These are phyloP conservation scores for Erinaceus europaeus DNA, from an alignment of 2,113 vertebrate genomes.

Conservation along the genomic window DNA sequence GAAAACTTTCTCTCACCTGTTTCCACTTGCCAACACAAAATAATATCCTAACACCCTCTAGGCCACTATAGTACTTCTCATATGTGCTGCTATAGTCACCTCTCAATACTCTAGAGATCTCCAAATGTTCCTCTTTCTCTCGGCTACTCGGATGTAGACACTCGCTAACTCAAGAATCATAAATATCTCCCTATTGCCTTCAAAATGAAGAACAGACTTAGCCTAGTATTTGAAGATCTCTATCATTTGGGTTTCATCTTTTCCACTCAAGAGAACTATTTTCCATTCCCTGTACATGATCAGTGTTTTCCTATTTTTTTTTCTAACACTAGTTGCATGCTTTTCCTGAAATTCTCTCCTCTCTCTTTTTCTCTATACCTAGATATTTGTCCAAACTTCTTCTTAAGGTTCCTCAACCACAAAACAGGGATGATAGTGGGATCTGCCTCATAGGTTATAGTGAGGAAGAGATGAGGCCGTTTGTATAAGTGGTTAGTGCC, in stretches of 20 bases:
- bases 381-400: too few species aligned
- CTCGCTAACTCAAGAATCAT: not conserved
- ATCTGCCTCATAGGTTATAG: not conserved
- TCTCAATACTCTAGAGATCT: not conserved
- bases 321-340: not conserved
- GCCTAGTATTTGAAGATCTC: not conserved
- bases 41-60: not conserved
- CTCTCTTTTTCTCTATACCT: not conserved
- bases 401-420: not conserved
- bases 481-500: not conserved
- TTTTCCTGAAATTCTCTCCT: not conserved
- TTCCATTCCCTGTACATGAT: accelerated
- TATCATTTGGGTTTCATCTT: not conserved
- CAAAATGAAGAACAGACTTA: not conserved
- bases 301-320: not conserved
- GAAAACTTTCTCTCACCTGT: too few species aligned
- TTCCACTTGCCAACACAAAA: too few species aligned
- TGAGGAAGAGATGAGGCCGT: not conserved
- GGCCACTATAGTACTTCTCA: too few species aligned
- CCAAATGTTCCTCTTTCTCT: not conserved
- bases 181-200: not conserved
- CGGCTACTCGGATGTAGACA: not conserved
- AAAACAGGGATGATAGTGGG: not conserved
- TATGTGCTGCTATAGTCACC: too few species aligned
- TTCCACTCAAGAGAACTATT: not conserved